phyloP scores from a whole-genome alignment of 1,140 invertebrate species.

The Aphelenchoides fujianensis region DNA sequence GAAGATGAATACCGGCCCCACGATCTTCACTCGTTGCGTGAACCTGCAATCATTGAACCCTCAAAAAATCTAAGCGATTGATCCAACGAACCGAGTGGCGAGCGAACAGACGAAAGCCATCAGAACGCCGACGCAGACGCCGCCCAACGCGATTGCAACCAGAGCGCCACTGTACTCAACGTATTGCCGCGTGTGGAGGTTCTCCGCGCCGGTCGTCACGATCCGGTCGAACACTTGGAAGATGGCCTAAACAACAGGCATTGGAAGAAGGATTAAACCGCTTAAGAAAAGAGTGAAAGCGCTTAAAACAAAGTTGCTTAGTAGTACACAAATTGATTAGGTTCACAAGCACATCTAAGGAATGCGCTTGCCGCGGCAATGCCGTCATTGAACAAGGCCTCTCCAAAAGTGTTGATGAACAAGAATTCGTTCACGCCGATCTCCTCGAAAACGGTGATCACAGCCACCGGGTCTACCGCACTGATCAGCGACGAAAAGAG shows the following conservation, averaged over 20 bases:
- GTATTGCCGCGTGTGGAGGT: constrained; percentile 66
- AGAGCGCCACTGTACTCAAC: constrained; percentile 81
- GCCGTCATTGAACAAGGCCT: constrained; percentile 95
- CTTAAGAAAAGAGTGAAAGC: no score
- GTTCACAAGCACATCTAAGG: neutral
- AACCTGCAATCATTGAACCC: constrained; percentile 43
- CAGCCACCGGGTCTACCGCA: constrained; percentile 95
- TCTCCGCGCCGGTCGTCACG: neutral
- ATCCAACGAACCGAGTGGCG: constrained; percentile 34
- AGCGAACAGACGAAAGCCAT: constrained; percentile 88
- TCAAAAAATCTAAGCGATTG: no score
- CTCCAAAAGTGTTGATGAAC: constrained; percentile 97
- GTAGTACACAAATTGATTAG: neutral
- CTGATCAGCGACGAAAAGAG: constrained; percentile 91
- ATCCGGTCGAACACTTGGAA: constrained; percentile 12
- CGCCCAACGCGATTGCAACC: constrained; percentile 86
- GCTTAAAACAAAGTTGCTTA: neutral
- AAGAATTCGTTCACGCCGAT: constrained; percentile 79
- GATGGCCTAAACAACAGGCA: neutral
- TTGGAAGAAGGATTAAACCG: no score
- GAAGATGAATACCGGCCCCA: constrained; percentile 31
- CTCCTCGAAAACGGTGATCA: constrained; percentile 60
- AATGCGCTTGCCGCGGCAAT: constrained; percentile 36
- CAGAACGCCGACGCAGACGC: constrained; percentile 83
- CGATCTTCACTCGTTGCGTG: constrained; percentile 30